Conservation (phyloP, 37 sponge, comb jelly and placozoan genomes). For the Dysidea cf. avara region DNA sequence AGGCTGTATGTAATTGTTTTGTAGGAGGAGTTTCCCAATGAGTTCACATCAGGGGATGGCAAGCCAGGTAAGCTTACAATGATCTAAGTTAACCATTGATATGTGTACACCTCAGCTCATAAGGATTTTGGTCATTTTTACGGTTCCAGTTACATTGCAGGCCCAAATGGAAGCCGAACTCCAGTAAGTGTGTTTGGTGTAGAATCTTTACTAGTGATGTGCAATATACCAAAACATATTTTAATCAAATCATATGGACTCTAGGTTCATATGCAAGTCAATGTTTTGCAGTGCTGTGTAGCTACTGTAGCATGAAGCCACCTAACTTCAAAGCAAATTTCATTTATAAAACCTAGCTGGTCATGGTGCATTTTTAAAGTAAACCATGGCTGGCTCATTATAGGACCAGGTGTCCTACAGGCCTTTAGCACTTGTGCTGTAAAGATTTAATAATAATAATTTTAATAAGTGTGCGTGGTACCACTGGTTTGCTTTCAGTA, state of each 20-base stretch:
- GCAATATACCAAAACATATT: background rate
- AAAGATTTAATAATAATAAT: no score
- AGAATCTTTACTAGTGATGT: background rate
- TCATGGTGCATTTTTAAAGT: no score
- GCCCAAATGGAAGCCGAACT: constrained; percentile 91
- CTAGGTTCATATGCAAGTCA: background rate
- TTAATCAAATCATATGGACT: background rate
- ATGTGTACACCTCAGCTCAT: constrained; percentile 60
- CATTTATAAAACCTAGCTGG: no score
- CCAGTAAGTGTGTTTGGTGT: constrained; percentile 55
- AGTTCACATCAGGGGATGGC: constrained; percentile 95
- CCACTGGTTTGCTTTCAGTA: no score
- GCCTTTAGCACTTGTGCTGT: no score
- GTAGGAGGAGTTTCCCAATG: constrained; percentile 82
- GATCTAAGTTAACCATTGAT: background rate
- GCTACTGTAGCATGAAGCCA: no score
- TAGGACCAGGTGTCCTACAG: no score
- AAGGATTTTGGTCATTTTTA: constrained; percentile 97
- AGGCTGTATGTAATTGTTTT: no score
- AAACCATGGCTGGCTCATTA: no score
- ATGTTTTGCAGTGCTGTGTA: background rate
- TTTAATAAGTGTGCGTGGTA: no score
- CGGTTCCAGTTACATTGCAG: constrained; percentile 95
- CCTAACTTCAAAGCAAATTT: no score
- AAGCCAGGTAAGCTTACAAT: constrained; percentile 67